phyloP scores from a whole-genome alignment of 2,888 invertebrate genomes.

The Tipula lateralis region DNA sequence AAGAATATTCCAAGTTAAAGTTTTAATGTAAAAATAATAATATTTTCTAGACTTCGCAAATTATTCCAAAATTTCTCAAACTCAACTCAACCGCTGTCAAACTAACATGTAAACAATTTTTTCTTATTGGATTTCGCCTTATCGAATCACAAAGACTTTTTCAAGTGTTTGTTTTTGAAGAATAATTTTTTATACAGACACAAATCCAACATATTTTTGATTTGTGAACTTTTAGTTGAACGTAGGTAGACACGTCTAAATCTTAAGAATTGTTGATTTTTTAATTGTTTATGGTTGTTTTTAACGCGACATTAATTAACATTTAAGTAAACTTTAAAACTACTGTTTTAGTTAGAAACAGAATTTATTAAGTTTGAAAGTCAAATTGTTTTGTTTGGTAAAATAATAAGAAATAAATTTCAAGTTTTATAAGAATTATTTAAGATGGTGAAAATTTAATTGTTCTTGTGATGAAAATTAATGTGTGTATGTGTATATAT shows the following conservation, averaged over 20 bases:
- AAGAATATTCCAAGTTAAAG: too few relatives aligned
- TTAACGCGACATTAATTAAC: background rate
- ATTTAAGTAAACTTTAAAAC: background rate
- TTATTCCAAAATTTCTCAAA: background rate
- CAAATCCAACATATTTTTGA: background rate
- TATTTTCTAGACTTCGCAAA: too few relatives aligned
- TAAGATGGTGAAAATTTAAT: conserved; percentile 24
- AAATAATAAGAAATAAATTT: background rate
- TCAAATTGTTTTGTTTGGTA: background rate
- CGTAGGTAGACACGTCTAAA: conserved; percentile 24
- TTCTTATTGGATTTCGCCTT: conserved; percentile 21
- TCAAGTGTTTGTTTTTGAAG: background rate
- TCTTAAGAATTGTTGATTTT: background rate
- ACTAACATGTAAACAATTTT: background rate
- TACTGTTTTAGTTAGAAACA: background rate
- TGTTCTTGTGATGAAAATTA: background rate
- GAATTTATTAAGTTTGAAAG: background rate
- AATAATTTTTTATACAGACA: background rate
- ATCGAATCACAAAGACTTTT: conserved; percentile 15
- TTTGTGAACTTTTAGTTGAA: conserved; percentile 1
- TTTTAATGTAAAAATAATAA: too few relatives aligned
- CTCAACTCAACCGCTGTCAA: background rate
- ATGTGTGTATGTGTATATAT: background rate
- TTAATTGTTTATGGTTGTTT: background rate
- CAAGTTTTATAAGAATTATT: background rate